phyloP scores from a whole-genome alignment of 2,113 vertebrate species.

The Porphyrio hochstetteri region DNA sequence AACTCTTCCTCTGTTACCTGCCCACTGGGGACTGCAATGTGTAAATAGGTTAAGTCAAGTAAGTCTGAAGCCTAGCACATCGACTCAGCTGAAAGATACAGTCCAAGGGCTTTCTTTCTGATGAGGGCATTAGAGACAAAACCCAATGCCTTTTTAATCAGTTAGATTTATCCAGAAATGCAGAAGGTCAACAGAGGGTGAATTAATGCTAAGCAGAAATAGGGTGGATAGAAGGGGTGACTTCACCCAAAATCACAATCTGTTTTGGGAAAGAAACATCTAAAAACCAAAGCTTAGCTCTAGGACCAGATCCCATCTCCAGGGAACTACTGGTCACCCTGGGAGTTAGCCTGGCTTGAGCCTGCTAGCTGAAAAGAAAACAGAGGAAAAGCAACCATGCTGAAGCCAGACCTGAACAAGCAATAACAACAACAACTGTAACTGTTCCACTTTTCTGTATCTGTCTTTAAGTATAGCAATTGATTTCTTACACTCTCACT shows the following conservation, averaged over 20 bases:
- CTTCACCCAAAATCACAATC: neutral
- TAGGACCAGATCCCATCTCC: neutral
- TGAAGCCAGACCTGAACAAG: neutral
- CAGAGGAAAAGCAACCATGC: neutral
- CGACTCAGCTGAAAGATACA: neutral
- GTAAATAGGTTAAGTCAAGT: neutral
- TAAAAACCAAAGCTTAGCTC: neutral
- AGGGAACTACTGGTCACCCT: neutral
- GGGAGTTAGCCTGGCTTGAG: neutral
- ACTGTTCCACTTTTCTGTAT: neutral
- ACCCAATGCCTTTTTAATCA: neutral
- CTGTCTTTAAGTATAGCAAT: neutral
- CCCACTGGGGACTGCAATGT: neutral
- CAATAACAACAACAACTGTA: neutral
- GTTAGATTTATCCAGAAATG: neutral
- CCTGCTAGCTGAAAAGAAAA: neutral
- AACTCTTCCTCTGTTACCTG: neutral
- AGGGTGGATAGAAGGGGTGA: neutral
- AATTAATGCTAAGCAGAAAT: constrained; percentile 10
- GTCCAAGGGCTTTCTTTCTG: neutral
- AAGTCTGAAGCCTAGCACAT: neutral
- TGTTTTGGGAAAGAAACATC: neutral
- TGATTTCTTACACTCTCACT: neutral
- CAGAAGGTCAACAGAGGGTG: neutral
- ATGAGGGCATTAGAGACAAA: neutral